Conservation (phyloP, 1,140 invertebrate species). For the Parapsyche elsis region DNA sequence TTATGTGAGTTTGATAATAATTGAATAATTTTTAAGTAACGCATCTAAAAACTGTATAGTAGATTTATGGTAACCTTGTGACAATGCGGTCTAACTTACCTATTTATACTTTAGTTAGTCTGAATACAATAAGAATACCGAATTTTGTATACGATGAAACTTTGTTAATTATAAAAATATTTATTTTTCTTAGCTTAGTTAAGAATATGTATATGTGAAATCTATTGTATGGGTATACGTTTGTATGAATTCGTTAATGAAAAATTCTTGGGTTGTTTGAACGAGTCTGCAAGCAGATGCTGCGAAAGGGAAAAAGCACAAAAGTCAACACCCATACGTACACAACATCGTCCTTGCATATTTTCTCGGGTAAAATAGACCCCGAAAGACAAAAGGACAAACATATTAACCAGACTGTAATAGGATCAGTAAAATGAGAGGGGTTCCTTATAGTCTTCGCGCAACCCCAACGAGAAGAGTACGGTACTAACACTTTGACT, state of each 20-base stretch:
- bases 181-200: too few species aligned
- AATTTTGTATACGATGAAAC: too few species aligned
- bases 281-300: not conserved
- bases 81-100: too few species aligned
- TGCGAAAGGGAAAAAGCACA: not conserved
- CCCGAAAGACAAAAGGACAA: conserved; percentile 33
- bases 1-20: too few species aligned
- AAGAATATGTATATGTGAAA: not conserved
- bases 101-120: too few species aligned
- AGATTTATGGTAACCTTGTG: too few species aligned
- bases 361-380: not conserved
- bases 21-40: too few species aligned
- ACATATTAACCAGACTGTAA: conserved; percentile 34
- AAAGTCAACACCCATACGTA: not conserved
- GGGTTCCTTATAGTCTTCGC: not conserved
- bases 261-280: not conserved
- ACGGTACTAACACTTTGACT: not conserved
- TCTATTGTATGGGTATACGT: too few species aligned
- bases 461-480: not conserved
- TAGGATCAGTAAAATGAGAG: conserved; percentile 24
- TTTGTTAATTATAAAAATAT: too few species aligned
- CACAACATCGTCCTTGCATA: conserved; percentile 13
- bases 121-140: too few species aligned
- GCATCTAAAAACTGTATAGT: too few species aligned
- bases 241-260: not conserved